Conservation (phyloP, 2,797 vertebrate genomes). For the Chaetodon trifasciatus region DNA sequence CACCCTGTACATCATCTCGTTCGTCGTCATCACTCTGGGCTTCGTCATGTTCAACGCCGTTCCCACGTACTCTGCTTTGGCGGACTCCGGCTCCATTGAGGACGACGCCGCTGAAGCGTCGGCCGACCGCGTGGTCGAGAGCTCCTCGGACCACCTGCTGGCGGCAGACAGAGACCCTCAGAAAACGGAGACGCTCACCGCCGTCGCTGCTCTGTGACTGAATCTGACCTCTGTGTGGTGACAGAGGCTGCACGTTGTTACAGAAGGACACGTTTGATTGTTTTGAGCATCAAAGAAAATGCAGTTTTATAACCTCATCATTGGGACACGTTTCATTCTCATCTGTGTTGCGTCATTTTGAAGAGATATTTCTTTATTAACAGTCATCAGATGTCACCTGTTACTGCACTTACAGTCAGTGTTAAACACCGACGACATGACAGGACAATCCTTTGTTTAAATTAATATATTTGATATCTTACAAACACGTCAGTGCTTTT, state of each 20-base stretch:
- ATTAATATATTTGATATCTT: conserved; percentile 10
- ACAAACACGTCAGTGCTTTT: not conserved
- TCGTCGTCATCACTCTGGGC: conserved; percentile 91
- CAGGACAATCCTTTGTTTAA: not conserved
- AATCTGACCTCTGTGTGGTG: conserved; percentile 7
- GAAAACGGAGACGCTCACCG: not conserved
- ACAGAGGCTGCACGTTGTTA: not conserved
- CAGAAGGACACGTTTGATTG: not conserved
- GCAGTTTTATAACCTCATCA: not conserved
- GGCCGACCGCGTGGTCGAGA: conserved; percentile 1
- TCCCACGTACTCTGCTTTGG: conserved; percentile 78
- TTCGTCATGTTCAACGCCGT: conserved; percentile 92
- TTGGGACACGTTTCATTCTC: too few species aligned
- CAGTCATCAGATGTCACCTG: not conserved
- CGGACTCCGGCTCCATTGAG: conserved; percentile 25
- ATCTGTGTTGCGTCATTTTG: not conserved
- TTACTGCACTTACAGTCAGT: not conserved
- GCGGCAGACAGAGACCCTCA: not conserved
- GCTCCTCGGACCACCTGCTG: conserved; percentile 50
- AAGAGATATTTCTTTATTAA: not conserved
- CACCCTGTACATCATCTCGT: conserved; percentile 92
- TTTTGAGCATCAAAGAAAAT: not conserved
- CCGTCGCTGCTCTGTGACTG: conserved; percentile 32
- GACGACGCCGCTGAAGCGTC: not conserved
- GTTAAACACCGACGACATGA: not conserved